A percentile compares a stretch with the other conserved stretches of the same genome.
Conservation (phyloP, 2,888 invertebrate genomes). For the Theretra japonica region DNA sequence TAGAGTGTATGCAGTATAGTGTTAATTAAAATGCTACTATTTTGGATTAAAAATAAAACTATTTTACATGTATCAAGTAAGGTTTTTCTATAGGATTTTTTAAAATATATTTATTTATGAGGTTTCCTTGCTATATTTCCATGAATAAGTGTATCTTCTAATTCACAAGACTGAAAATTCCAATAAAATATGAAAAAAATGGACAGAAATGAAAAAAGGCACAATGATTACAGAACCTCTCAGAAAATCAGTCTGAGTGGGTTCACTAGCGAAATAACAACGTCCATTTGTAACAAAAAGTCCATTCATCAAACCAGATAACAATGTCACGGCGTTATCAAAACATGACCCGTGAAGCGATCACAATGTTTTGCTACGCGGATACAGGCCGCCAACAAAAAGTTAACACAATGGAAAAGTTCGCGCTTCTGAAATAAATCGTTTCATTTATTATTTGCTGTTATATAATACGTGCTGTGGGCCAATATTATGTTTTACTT, state of each 20-base stretch:
- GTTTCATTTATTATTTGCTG: conserved; percentile 65
- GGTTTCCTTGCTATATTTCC: too few relatives aligned
- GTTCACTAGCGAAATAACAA: conserved; percentile 77
- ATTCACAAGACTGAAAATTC: too few relatives aligned
- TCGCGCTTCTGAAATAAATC: conserved; percentile 65
- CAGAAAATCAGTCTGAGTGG: conserved; percentile 59
- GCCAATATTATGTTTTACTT: conserved; percentile 45
- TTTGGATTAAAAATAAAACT: too few relatives aligned
- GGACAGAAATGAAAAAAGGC: neutral
- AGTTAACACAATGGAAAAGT: conserved; percentile 76
- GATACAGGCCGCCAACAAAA: conserved; percentile 65
- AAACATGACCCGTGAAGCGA: conserved; percentile 80
- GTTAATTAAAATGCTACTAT: too few relatives aligned
- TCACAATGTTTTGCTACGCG: conserved; percentile 75
- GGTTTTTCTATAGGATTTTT: too few relatives aligned
- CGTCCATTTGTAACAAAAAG: conserved; percentile 81
- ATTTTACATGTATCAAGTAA: too few relatives aligned
- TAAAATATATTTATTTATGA: too few relatives aligned
- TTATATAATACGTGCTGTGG: conserved; percentile 44
- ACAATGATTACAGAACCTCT: conserved; percentile 50
- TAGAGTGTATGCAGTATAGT: too few relatives aligned
- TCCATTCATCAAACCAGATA: conserved; percentile 82
- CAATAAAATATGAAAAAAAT: neutral
- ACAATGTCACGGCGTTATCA: conserved; percentile 81
- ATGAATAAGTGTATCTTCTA: too few relatives aligned